Percentiles rank a stretch among this genome's conserved stretches.
phyloP scores from a whole-genome alignment of 2,113 vertebrate species.

The Lophochroa leadbeateri region DNA sequence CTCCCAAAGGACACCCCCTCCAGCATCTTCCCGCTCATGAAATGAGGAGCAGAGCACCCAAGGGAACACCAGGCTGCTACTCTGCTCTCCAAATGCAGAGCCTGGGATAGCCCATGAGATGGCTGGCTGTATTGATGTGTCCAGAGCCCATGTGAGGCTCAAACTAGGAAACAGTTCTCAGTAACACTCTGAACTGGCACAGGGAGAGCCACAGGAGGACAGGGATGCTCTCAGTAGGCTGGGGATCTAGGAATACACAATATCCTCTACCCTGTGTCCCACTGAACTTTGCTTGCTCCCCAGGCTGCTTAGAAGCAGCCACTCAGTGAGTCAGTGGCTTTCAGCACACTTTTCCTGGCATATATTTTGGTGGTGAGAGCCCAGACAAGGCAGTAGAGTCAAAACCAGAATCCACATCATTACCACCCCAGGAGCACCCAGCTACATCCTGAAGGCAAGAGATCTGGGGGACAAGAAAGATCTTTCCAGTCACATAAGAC shows the following conservation, averaged over 20 bases:
- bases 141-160: neutral
- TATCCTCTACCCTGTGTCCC: neutral
- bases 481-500: neutral
- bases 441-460: neutral
- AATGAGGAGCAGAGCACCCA: neutral
- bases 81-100: neutral
- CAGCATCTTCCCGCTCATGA: neutral
- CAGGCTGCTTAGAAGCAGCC: neutral
- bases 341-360: neutral
- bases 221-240: neutral
- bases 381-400: neutral
- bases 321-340: fast-evolving
- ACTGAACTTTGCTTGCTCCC: neutral
- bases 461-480: neutral
- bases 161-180: neutral
- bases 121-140: fast-evolving
- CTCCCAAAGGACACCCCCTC: neutral
- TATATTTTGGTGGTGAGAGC: neutral
- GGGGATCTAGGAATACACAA: neutral
- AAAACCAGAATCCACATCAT: neutral
- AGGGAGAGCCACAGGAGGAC: neutral
- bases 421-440: neutral
- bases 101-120: neutral
- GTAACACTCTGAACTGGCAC: neutral
- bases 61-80: neutral